Evolutionary conservation across 2,888 invertebrate species (phyloP), one percentile per base, ranked within the genome.

Genomic region (Galerucella nymphaeae): DNA sequence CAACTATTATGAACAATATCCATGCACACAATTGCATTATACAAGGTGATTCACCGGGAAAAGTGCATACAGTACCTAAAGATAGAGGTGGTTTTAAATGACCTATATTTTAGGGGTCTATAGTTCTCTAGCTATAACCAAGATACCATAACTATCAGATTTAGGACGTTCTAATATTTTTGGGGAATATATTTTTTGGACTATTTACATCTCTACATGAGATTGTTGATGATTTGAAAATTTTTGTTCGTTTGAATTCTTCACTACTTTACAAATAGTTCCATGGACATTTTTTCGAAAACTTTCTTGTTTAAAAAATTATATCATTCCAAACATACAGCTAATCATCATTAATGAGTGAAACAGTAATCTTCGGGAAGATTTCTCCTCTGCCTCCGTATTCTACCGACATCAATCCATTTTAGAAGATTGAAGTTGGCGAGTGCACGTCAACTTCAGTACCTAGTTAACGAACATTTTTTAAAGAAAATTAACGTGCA

Each of bases 401-500:
- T 53, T 65, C 14, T 66, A 55, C 65, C 65, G 53, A 66, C 55
- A 55, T n/a, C 41, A 18, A 41, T 66, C 41, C 38, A 66, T 45
- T 53, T 66, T 18, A 55, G 20, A 55, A 55, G 53, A 66, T 66
- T 13, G 18, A 66, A 41, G 41, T 66, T 66, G 55, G 65, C 65
- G 55, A 53, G 65, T 66, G 65, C 55, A 66, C 55, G 55, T 66
- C 55, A 20, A 55, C 41, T 66, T 66, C 53, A 55, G 16, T 42
- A 30, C 6, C 8, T 30, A 30, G 53, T 66, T 45, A 55, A 41
- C 55, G 65, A 66, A 55, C 55, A 14, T 55, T 63, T 63, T 63
- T 48, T 48, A 45, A 50, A 48, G 63, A 18, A 63, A 63, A 23
- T 63, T 63, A 20, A 62, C 62, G 62, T 41, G 11, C 38, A 45